Evolutionary conservation across 2,797 vertebrate species (phyloP), one percentile per base, ranked within the genome.

Genomic region (Neosalanx taihuensis): DNA sequence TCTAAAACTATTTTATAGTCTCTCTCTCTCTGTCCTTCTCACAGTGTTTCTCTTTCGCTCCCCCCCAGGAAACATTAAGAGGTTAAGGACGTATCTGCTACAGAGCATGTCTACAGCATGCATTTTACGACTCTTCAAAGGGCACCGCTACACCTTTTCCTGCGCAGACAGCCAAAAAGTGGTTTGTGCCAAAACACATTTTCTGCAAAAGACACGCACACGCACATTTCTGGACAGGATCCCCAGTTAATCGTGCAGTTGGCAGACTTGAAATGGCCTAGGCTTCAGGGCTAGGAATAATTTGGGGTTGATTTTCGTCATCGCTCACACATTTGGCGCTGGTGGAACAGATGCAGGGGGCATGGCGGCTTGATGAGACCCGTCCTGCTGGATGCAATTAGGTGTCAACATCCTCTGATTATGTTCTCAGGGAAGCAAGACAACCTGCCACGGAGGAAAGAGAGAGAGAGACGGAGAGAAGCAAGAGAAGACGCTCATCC

Each of bases 381-480:
- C 73, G 76, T 82, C 77, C 76, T 77, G 70, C 65, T 63, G 69
- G 71, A 83, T 68, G 74, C 73, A 83, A 80, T 82, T 82, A 80
- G 61, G 78, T 72, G 76, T 84, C 78, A 79, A 61, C 67, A 70
- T 70, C 79, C 13, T 26, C 70, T 49, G 70, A 83, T 85, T 78
- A 82, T 76, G 67, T 84, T 86, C 79, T 81, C 68, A 53, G 72
- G 51, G 64, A 74, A 67, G 66, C 20, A 20, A 74, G 77, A 67
- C 23, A 41, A 78, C 69, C 67, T 70, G 62, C 72, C 71, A 73
- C n/a, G 4, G 75, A 72, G 58, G 76, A 63, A 56, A 57, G 57
- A 68, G 68, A 12, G 62, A 33, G 51, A n/a, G 18, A 56, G 15
- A n/a, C 2, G 10, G 35, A 37, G 63, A 70, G 74, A 71, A 76